Conservation (phyloP, 2,797 vertebrate genomes). For the Phalanger gymnotis region DNA sequence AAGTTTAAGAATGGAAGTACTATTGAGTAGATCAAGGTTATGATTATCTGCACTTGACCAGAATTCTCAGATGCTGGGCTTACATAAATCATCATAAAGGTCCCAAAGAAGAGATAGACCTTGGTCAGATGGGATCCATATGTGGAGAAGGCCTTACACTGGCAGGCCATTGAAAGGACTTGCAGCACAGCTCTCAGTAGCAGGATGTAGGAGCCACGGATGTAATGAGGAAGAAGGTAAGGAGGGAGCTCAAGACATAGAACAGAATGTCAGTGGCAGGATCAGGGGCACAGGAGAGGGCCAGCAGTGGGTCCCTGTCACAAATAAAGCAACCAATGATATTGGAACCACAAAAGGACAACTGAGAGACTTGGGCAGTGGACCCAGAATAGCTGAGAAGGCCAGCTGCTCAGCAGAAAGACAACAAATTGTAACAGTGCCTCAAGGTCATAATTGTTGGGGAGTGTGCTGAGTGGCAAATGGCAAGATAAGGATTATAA, state of each 20-base stretch:
- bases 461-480: constrained; percentile 68
- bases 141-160: constrained; percentile 62
- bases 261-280: background rate
- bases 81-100: constrained; percentile 65
- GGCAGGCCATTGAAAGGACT: constrained; percentile 49
- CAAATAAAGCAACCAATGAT: constrained; percentile 69
- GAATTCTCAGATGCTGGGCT: constrained; percentile 43
- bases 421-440: constrained; percentile 14
- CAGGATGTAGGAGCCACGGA: constrained; percentile 52
- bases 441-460: constrained; percentile 38
- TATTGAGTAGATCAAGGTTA: constrained; percentile 52
- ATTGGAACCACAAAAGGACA: constrained; percentile 67
- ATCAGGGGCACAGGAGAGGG: constrained; percentile 25
- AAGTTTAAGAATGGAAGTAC: constrained; percentile 63
- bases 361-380: constrained; percentile 57
- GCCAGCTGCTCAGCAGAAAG: constrained; percentile 57
- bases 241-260: constrained; percentile 43
- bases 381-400: constrained; percentile 45
- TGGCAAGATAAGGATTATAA: constrained; percentile 65
- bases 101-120: constrained; percentile 66
- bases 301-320: constrained; percentile 60
- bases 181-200: constrained; percentile 51
- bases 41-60: constrained; percentile 43
- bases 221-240: constrained; percentile 55
- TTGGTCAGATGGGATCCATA: constrained; percentile 68